Conservation (phyloP, 2,797 vertebrate species). For the Alfaro cultratus region DNA sequence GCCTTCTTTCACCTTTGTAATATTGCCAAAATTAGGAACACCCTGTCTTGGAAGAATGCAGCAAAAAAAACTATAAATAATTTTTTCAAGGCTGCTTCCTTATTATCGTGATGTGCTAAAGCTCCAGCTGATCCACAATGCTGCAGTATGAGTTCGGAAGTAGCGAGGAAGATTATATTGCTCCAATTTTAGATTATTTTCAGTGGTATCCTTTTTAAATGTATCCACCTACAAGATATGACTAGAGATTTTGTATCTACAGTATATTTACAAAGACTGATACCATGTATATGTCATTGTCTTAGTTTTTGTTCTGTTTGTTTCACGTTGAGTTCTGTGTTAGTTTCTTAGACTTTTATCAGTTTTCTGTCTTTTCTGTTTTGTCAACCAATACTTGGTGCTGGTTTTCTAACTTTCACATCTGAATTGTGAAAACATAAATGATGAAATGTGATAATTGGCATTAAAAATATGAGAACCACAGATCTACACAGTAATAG, state of each 20-base stretch:
- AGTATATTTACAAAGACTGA: not conserved
- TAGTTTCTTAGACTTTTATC: not conserved
- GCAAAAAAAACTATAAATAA: not conserved
- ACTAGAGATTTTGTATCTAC: not conserved
- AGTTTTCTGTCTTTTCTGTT: not conserved
- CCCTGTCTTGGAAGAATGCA: not conserved
- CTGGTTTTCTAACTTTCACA: not conserved
- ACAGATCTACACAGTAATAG: slow-evolving; percentile 9
- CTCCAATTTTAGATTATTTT: not conserved
- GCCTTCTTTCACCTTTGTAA: slow-evolving; percentile 2
- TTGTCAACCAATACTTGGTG: not conserved
- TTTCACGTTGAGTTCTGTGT: not conserved
- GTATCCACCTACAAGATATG: not conserved
- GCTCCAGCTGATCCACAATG: not conserved
- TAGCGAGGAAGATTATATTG: not conserved
- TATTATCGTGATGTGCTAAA: not conserved
- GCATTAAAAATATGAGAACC: not conserved
- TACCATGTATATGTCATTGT: not conserved
- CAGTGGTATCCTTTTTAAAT: not conserved
- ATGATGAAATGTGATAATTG: not conserved
- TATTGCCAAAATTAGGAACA: slow-evolving; percentile 4
- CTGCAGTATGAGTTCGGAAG: not conserved
- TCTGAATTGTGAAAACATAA: not conserved
- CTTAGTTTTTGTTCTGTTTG: not conserved
- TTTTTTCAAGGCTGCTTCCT: not conserved